Percentiles rank a stretch among this genome's conserved stretches.
phyloP scores from a whole-genome alignment of 2,113 vertebrate species.

The Trematomus loennbergii region DNA sequence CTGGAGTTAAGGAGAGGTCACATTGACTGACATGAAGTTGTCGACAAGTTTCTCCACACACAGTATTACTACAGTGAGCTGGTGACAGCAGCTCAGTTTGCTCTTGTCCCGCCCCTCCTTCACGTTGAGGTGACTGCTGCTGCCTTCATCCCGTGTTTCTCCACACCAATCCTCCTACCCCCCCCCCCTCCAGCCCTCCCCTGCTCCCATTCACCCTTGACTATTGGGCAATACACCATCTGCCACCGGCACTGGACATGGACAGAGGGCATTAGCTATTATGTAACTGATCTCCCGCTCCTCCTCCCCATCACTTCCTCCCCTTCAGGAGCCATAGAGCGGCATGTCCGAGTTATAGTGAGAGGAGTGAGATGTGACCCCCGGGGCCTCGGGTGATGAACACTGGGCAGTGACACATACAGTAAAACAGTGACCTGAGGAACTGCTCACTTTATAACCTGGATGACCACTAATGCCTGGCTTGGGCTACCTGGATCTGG shows the following conservation, averaged over 20 bases:
- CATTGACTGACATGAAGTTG: not conserved
- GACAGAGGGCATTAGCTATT: slow-evolving; percentile 68
- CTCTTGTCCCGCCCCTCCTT: not conserved
- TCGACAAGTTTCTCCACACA: not conserved
- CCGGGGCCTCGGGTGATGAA: slow-evolving; percentile 14
- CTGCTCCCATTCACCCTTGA: slow-evolving; percentile 52
- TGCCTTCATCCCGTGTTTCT: slow-evolving; percentile 14
- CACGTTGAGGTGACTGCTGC: slow-evolving; percentile 12
- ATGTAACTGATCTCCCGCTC: slow-evolving; percentile 59
- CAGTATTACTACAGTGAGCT: not conserved
- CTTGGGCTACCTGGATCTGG: not conserved
- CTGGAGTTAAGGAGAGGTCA: no score
- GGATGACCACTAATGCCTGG: slow-evolving; percentile 8
- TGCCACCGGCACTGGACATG: slow-evolving; percentile 59
- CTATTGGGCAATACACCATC: slow-evolving; percentile 66
- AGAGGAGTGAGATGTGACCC: slow-evolving; percentile 44
- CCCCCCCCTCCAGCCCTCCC: not conserved
- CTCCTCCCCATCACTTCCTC: slow-evolving; percentile 28
- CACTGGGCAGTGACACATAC: slow-evolving; percentile 16
- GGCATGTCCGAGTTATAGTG: not conserved
- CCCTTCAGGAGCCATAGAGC: slow-evolving; percentile 35
- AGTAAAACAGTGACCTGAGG: slow-evolving; percentile 12
- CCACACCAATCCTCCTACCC: not conserved
- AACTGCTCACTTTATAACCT: slow-evolving; percentile 21
- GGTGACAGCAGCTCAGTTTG: not conserved